phyloP scores from a whole-genome alignment of 1,140 invertebrate species.

The Drosophila asahinai region DNA sequence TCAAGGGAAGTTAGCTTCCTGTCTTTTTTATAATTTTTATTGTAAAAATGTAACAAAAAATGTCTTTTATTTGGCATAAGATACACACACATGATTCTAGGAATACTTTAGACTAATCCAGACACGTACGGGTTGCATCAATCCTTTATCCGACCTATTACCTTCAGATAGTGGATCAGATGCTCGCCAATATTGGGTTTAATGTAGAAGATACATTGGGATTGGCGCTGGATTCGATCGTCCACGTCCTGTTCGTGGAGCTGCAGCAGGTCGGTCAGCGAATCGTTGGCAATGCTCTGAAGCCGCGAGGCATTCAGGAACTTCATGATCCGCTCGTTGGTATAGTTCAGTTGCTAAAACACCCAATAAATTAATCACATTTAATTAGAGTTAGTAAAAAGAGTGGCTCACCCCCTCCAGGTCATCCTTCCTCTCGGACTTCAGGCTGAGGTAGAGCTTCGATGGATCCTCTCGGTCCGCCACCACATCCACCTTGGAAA shows the following conservation, averaged over 20 bases:
- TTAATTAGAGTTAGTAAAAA: neutral
- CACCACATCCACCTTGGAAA: slow-evolving; percentile 62
- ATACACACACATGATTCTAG: slow-evolving; percentile 35
- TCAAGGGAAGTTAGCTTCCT: neutral
- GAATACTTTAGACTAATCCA: slow-evolving; percentile 45
- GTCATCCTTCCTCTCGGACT: slow-evolving; percentile 46
- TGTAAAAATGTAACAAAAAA: slow-evolving; percentile 63
- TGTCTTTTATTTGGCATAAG: slow-evolving; percentile 55
- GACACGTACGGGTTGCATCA: slow-evolving; percentile 17
- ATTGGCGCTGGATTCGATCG: slow-evolving; percentile 45
- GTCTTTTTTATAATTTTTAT: slow-evolving; percentile 36
- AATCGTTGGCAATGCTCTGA: slow-evolving; percentile 51
- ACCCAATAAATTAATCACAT: neutral
- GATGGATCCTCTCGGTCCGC: slow-evolving; percentile 68
- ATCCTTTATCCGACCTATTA: slow-evolving; percentile 58
- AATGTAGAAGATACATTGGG: slow-evolving; percentile 79
- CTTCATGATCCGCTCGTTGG: slow-evolving; percentile 77
- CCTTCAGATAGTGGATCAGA: slow-evolving; percentile 74
- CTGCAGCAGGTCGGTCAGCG: slow-evolving; percentile 66
- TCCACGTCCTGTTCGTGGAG: slow-evolving; percentile 44
- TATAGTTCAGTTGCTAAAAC: slow-evolving; percentile 66
- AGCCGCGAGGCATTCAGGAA: slow-evolving; percentile 67
- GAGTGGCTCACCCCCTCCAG: slow-evolving; percentile 63
- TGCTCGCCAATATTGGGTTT: slow-evolving; percentile 71
- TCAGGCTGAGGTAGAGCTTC: slow-evolving; percentile 67